Conservation (phyloP, 2,113 vertebrate genomes). For the Gobio gobio region DNA sequence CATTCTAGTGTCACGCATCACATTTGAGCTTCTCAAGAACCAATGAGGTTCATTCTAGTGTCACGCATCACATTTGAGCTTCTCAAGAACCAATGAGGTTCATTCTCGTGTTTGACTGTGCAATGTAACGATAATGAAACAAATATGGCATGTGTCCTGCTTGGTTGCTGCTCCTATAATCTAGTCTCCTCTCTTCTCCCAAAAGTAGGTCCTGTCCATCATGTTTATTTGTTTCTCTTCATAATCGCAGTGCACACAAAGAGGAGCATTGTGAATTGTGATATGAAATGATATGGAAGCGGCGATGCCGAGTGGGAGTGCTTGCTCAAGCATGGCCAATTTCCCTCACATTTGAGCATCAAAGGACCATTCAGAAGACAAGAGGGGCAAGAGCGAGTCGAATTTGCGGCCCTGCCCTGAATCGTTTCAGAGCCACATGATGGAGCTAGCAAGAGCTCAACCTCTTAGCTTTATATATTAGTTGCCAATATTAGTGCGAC, state of each 20-base stretch:
- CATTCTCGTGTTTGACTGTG: too few species aligned
- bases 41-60: too few species aligned
- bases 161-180: not conserved
- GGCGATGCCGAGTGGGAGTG: conserved; percentile 62
- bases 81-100: too few species aligned
- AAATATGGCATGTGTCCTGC: not conserved
- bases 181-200: not conserved
- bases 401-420: not conserved
- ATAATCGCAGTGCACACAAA: conserved; percentile 58
- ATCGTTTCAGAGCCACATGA: not conserved
- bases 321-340: conserved; percentile 63
- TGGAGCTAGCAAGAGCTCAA: not conserved
- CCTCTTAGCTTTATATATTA: not conserved
- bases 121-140: not conserved
- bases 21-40: too few species aligned
- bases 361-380: conserved; percentile 62
- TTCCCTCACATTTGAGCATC: conserved; percentile 56
- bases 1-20: too few species aligned
- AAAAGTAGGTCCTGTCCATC: conserved; percentile 7
- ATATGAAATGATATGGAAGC: conserved; percentile 67
- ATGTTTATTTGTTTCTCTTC: conserved; percentile 23
- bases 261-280: conserved; percentile 68
- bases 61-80: too few species aligned
- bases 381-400: conserved; percentile 14
- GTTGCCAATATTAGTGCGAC: not conserved